Evolutionary conservation across 2,113 vertebrate species (phyloP).

Genomic region (Chaetura pelagica): DNA sequence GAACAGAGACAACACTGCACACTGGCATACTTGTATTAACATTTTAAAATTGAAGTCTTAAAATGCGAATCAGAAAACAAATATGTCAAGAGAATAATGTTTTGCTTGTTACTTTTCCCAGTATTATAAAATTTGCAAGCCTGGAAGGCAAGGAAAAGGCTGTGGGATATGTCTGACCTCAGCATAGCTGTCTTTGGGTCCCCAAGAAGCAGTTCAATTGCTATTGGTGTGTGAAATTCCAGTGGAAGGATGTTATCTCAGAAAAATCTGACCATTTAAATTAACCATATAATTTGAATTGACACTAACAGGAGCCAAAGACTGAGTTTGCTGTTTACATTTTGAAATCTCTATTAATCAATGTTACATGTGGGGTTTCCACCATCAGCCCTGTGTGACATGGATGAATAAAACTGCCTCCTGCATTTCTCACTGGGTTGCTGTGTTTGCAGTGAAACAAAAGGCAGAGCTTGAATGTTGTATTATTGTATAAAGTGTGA

Average conservation of each 20-base stretch:
- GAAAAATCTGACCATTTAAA: neutral
- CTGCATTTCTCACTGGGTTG: neutral
- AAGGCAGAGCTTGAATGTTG: neutral
- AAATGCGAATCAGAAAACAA: neutral
- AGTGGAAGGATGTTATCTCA: neutral
- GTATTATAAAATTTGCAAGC: neutral
- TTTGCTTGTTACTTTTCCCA: neutral
- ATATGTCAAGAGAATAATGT: neutral
- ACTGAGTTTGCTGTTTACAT: neutral
- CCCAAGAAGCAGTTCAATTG: neutral
- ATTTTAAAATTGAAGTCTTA: neutral
- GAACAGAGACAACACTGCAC: neutral
- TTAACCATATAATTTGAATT: neutral
- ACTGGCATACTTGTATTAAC: neutral
- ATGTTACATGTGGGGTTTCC: accelerated
- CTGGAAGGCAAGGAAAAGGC: neutral
- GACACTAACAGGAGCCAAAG: neutral
- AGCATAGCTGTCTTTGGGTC: neutral
- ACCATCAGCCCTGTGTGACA: neutral
- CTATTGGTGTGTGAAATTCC: neutral
- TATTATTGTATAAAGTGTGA: neutral
- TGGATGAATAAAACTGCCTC: neutral
- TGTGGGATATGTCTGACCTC: neutral
- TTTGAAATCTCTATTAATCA: neutral
- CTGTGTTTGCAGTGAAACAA: neutral